Evolutionary conservation across 1,140 invertebrate species (phyloP).

Genomic region (Papilio aristodemus): DNA sequence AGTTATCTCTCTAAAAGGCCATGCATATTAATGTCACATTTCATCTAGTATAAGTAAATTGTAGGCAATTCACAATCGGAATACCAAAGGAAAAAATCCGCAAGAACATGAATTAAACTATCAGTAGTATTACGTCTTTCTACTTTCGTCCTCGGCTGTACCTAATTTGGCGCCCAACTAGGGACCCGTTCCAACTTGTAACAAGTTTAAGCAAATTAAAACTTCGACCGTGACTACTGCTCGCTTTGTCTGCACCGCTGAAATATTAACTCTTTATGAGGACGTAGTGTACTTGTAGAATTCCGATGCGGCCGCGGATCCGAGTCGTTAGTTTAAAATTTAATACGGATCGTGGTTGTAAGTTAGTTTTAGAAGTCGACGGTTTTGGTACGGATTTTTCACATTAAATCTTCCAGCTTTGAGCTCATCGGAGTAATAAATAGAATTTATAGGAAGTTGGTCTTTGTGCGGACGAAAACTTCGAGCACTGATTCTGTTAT

Average conservation of each 20-base stretch:
- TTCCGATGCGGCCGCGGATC: conserved; percentile 62
- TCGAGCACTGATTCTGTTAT: conserved; percentile 14
- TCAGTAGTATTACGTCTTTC: conserved; percentile 61
- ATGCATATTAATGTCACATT: conserved; percentile 25
- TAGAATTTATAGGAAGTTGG: conserved; percentile 29
- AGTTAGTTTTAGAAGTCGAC: conserved; percentile 38
- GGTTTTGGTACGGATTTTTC: conserved; percentile 44
- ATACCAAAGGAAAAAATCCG: conserved; percentile 45
- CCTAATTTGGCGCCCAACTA: conserved; percentile 74
- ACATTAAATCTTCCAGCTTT: conserved; percentile 32
- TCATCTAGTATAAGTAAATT: not conserved
- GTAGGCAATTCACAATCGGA: conserved; percentile 42
- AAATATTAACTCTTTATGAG: conserved; percentile 80
- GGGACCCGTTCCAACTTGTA: conserved; percentile 76
- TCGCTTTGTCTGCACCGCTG: conserved; percentile 69
- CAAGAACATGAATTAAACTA: conserved; percentile 71
- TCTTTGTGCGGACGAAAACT: conserved; percentile 19
- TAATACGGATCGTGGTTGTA: conserved; percentile 61
- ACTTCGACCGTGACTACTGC: conserved; percentile 72
- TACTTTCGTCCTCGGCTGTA: conserved; percentile 66
- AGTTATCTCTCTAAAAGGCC: not conserved
- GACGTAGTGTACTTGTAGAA: conserved; percentile 66
- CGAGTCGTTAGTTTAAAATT: conserved; percentile 71
- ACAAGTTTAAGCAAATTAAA: conserved; percentile 80
- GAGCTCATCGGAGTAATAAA: conserved; percentile 34